These are phyloP conservation scores for Pissodes strobi DNA, from an alignment of 1,140 invertebrate species.

Conservation along the genomic window DNA sequence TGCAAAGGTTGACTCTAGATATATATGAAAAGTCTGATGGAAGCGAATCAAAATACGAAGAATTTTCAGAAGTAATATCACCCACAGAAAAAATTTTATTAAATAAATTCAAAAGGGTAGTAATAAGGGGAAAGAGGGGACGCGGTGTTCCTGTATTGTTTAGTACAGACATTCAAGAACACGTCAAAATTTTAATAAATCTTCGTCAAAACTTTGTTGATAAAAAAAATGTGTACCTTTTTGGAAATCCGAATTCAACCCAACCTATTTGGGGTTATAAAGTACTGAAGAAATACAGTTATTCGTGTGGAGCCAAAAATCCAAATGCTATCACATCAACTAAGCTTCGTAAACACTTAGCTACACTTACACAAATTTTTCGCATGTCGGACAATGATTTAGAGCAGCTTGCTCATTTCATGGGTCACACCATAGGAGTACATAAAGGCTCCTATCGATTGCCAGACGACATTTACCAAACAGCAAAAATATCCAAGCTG, in stretches of 20 bases:
- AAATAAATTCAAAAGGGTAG: slow-evolving; percentile 35
- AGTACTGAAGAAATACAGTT: slow-evolving; percentile 43
- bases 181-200: slow-evolving; percentile 24
- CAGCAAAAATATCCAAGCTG: slow-evolving; percentile 48
- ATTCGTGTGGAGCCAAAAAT: slow-evolving; percentile 44
- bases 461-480: slow-evolving; percentile 45
- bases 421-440: slow-evolving; percentile 41
- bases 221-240: slow-evolving; percentile 35
- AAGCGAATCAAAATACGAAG: slow-evolving; percentile 11
- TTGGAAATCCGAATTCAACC: slow-evolving; percentile 38
- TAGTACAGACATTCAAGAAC: slow-evolving; percentile 31
- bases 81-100: slow-evolving; percentile 26
- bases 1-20: slow-evolving; percentile 28
- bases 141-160: slow-evolving; percentile 39
- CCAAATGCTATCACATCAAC: slow-evolving; percentile 43
- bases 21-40: slow-evolving; percentile 5
- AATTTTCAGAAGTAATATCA: slow-evolving; percentile 26
- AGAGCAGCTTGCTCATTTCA: slow-evolving; percentile 48
- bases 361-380: slow-evolving; percentile 50
- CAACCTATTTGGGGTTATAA: slow-evolving; percentile 43
- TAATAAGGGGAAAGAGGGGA: slow-evolving; percentile 35
- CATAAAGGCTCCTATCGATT: slow-evolving; percentile 37
- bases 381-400: slow-evolving; percentile 46
- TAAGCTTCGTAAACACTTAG: slow-evolving; percentile 49
- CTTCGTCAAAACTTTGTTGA: slow-evolving; percentile 15